phyloP scores from a whole-genome alignment of 2,888 invertebrate species.

The Lycaena phlaeas region DNA sequence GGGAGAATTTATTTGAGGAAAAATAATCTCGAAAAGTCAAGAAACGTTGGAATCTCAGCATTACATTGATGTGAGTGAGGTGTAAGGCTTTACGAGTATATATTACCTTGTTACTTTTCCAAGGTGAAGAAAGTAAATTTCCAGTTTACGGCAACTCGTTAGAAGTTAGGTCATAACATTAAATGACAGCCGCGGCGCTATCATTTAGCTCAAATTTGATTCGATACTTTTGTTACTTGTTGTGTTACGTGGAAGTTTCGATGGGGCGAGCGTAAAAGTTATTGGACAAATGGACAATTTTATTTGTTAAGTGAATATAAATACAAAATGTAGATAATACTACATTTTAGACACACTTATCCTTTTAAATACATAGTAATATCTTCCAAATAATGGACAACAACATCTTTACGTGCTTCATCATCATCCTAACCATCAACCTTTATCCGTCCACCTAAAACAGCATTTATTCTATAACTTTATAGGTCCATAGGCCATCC shows the following conservation, averaged over 20 bases:
- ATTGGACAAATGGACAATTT: slow-evolving; percentile 7
- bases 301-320: no score
- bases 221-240: slow-evolving; percentile 16
- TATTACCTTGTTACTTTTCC: slow-evolving; percentile 4
- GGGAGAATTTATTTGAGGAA: background rate
- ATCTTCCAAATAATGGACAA: no score
- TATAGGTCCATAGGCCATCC: no score
- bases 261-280: slow-evolving; percentile 10
- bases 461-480: no score
- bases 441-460: no score
- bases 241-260: slow-evolving; percentile 11
- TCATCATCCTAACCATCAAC: no score
- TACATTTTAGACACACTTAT: no score
- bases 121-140: slow-evolving; percentile 54
- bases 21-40: background rate
- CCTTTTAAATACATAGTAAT: no score
- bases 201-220: slow-evolving; percentile 49
- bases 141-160: slow-evolving; percentile 63
- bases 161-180: slow-evolving; percentile 59
- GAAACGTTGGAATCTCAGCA: background rate
- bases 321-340: no score
- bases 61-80: background rate
- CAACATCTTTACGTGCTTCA: no score
- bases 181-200: slow-evolving; percentile 48
- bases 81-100: slow-evolving; percentile 6